Evolutionary conservation across 1,140 invertebrate genomes (phyloP).

Genomic region (Neelides sp.): DNA sequence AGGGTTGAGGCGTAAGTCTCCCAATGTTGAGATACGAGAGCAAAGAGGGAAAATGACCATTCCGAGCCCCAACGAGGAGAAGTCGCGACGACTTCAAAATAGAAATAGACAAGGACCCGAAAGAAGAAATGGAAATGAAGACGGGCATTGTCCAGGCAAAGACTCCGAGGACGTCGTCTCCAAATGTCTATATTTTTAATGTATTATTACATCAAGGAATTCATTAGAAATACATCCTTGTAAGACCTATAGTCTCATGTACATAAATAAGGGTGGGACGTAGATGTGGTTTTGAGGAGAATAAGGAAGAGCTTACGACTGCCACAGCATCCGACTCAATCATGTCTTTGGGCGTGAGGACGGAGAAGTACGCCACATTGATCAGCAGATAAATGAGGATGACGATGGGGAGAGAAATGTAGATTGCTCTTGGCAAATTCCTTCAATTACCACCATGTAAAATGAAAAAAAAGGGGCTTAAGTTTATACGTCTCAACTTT

Average conservation of each 20-base stretch:
- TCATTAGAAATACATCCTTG: no score
- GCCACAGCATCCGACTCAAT: slow-evolving; percentile 77
- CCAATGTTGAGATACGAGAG: slow-evolving; percentile 76
- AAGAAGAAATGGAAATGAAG: slow-evolving; percentile 75
- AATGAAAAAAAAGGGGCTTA: no score
- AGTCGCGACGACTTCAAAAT: slow-evolving; percentile 76
- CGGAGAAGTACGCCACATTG: slow-evolving; percentile 82
- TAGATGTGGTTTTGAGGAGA: background rate
- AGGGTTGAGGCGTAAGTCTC: slow-evolving; percentile 71
- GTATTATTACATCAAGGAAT: no score
- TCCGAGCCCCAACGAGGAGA: slow-evolving; percentile 81
- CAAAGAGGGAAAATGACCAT: slow-evolving; percentile 73
- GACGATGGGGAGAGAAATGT: slow-evolving; percentile 78
- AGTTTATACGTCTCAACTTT: no score
- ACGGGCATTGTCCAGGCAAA: slow-evolving; percentile 78
- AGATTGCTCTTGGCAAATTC: no score
- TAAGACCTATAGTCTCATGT: no score
- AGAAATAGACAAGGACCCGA: slow-evolving; percentile 74
- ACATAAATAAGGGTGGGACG: no score
- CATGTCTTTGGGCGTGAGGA: slow-evolving; percentile 64
- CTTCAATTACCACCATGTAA: no score
- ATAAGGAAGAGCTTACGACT: slow-evolving; percentile 46
- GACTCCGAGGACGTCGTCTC: slow-evolving; percentile 61
- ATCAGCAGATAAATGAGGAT: slow-evolving; percentile 79
- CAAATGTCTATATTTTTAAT: slow-evolving; percentile 51